Conservation (phyloP, 2,113 vertebrate species). For the Cnemophilus loriae region DNA sequence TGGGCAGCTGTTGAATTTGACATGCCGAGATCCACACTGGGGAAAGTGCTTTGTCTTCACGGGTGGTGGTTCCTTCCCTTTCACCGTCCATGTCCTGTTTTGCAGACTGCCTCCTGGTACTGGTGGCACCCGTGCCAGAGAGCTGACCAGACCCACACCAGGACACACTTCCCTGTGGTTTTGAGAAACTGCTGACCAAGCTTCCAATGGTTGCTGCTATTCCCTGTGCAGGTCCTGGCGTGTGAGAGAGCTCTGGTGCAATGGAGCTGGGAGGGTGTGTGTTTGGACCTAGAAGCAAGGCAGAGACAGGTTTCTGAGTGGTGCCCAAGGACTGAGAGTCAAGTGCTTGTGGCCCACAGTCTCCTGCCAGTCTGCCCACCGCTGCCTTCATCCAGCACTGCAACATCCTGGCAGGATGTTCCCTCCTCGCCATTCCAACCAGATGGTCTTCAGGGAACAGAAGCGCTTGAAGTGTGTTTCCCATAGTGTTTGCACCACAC, state of each 20-base stretch:
- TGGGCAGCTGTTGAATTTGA: neutral
- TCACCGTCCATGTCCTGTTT: fast-evolving
- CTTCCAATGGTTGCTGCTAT: fast-evolving
- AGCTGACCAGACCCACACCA: neutral
- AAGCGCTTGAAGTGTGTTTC: neutral
- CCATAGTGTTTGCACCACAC: neutral
- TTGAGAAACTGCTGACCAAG: neutral
- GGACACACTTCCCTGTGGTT: neutral
- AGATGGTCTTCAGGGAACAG: neutral
- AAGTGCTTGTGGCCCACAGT: no score
- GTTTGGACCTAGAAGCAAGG: neutral
- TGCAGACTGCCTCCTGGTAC: neutral
- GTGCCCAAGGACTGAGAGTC: neutral
- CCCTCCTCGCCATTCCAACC: fast-evolving
- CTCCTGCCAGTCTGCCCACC: fast-evolving
- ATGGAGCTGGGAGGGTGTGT: fast-evolving
- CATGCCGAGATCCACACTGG: neutral
- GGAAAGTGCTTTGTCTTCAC: neutral
- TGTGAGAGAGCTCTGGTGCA: neutral
- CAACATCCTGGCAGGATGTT: neutral
- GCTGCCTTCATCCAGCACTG: neutral
- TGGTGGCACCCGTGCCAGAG: fast-evolving
- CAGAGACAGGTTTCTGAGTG: fast-evolving
- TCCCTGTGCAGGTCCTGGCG: neutral
- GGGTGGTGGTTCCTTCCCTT: neutral